Percentiles rank a stretch among this genome's conserved stretches.
These are phyloP conservation scores for Phorcus lineatus DNA, from an alignment of 2,888 invertebrate species.

Conservation along the genomic window DNA sequence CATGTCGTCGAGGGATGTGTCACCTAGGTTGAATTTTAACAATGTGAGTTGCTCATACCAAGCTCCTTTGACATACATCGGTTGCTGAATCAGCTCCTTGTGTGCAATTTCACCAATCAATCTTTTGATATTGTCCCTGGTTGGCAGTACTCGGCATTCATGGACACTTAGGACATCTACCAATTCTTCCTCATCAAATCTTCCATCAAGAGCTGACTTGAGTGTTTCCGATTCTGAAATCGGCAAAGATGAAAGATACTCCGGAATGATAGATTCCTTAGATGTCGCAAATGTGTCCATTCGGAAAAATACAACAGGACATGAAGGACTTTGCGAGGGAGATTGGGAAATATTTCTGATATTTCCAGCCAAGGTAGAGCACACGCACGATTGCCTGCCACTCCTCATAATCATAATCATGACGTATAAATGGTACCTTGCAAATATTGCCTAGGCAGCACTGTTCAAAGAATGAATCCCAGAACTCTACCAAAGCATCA, in stretches of 20 bases:
- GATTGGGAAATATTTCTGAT: not conserved
- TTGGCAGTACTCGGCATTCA: not conserved
- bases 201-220: too few species aligned
- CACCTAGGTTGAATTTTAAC: not conserved
- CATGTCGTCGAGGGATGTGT: not conserved
- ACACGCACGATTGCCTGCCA: not conserved
- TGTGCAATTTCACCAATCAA: not conserved
- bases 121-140: not conserved
- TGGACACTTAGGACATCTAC: not conserved
- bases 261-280: not conserved
- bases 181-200: not conserved
- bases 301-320: not conserved
- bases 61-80: not conserved
- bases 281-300: not conserved
- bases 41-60: not conserved
- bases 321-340: too few species aligned
- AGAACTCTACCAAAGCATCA: not conserved
- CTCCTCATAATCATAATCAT: not conserved
- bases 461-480: not conserved
- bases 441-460: not conserved
- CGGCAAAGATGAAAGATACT: not conserved
- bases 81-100: not conserved
- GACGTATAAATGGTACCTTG: not conserved
- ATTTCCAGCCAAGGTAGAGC: not conserved
- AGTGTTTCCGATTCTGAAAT: not conserved